Base-by-base conservation (phyloP, 1,140 invertebrate species). In the Stenopsyche tienmushanensis region DNA sequence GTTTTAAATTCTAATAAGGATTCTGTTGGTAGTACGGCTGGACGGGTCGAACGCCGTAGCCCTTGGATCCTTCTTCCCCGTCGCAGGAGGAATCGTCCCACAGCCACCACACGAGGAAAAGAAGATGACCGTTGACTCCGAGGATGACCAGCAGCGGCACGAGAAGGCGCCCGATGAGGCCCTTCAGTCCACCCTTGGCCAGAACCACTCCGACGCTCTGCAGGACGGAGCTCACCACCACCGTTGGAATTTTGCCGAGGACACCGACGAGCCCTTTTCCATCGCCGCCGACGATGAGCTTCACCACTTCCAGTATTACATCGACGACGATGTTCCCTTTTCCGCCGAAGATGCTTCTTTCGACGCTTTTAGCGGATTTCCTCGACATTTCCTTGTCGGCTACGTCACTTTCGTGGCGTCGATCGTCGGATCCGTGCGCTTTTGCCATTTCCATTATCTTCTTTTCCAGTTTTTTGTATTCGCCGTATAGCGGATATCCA, bases 61-160 rank as follows among this genome's bases (percentile, higher is more conserved):
- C 13, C 13, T 5, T 34, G 29, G 29, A 5, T 34, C 29, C 60
- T 10, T 62, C 60, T 2, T 13, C 7, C 42, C 23, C 26, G 3
- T n/a, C 39, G 15, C 50, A 54, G 8, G 62, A 29, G n/a, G 42
- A 10, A 29, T 67, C 69, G 1, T 67, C 65, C 69, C 69, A 70
- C 42, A 70, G 25, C 55, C 62, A 70, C 69, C 69, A 70, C 0
- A 55, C 47, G 57, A 67, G 23, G 41, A 66, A 60, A 25, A 66
- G 49, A 1, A 67, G 54, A 1, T 67, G 39, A 1, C 23, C 41
- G 39, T 70, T 67, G 17, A 66, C 39, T 9, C 21, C 65, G 1
- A 67, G 17, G 17, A 70, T 20, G 3, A 67, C 62, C 3, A 70
- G 50, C n/a, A 66, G 20, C 8, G 69, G 69, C 3, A 70, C 23